Percentiles rank a stretch among this genome's conserved stretches.
These are phyloP conservation scores for Lathamus discolor DNA, from an alignment of 2,113 vertebrate genomes.

Conservation along the genomic window DNA sequence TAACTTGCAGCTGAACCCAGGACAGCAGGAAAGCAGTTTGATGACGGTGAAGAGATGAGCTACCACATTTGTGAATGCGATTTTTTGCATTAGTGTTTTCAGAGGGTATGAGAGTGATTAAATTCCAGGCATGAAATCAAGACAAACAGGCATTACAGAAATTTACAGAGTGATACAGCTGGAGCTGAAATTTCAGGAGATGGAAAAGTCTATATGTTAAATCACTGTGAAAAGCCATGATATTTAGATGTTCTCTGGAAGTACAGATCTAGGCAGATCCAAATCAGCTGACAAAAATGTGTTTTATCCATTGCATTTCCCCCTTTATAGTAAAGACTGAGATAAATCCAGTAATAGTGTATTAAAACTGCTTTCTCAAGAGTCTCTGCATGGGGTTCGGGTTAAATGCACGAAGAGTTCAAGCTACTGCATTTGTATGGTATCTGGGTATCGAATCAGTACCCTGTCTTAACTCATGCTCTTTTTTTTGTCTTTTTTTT, in stretches of 20 bases:
- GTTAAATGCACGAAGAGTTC: neutral
- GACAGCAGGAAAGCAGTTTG: neutral
- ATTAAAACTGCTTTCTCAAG: neutral
- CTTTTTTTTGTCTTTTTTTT: neutral
- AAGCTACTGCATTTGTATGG: neutral
- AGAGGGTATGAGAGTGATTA: neutral
- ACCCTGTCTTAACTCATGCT: neutral
- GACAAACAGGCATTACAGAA: neutral
- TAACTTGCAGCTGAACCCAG: no score
- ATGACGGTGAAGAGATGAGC: neutral
- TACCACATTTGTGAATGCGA: neutral
- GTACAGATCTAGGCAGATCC: neutral
- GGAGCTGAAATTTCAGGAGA: neutral
- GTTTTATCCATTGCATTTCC: neutral
- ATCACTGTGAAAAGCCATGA: neutral
- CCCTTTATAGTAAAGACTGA: neutral
- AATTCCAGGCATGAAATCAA: neutral
- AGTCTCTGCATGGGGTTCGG: neutral
- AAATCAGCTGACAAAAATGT: neutral
- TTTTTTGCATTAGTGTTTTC: neutral
- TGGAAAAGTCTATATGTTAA: neutral
- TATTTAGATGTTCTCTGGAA: neutral
- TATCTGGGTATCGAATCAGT: neutral
- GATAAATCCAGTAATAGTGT: neutral
- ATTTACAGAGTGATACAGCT: neutral